Conservation (phyloP, 2,888 invertebrate genomes). For the Conus canariensis region DNA sequence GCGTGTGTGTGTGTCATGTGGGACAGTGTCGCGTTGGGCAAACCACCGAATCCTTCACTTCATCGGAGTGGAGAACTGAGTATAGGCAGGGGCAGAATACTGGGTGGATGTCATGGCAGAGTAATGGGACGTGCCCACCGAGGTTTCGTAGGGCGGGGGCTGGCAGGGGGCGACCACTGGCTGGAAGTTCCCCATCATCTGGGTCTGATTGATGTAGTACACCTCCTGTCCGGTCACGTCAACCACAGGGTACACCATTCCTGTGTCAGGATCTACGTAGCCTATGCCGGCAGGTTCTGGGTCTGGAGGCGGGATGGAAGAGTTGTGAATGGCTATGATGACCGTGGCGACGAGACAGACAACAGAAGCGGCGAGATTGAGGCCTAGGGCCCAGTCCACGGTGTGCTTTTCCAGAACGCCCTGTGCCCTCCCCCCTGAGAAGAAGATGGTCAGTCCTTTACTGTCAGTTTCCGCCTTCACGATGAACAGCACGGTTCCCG, state of each 20-base stretch:
- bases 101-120: not conserved
- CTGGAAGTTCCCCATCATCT: not conserved
- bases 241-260: conserved; percentile 39
- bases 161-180: not conserved
- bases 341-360: conserved; percentile 27
- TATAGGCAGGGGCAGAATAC: not conserved
- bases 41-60: not conserved
- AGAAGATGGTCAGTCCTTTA: not conserved
- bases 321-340: conserved; percentile 44
- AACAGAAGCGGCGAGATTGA: conserved; percentile 2
- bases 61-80: not conserved
- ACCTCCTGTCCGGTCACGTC: not conserved
- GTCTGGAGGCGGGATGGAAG: conserved; percentile 41
- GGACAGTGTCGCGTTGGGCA: too few species aligned
- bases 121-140: not conserved
- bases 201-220: conserved; percentile 8
- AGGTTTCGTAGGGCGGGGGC: not conserved
- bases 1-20: too few species aligned
- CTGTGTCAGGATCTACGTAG: conserved; percentile 17
- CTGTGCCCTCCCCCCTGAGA: too few species aligned
- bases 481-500: not conserved
- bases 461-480: not conserved
- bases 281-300: not conserved
- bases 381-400: conserved; percentile 27
- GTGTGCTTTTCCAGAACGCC: not conserved